These are phyloP conservation scores for Dendronephthya gigantea DNA, from an alignment of 64 coral and sea anemone species.

Conservation along the genomic window DNA sequence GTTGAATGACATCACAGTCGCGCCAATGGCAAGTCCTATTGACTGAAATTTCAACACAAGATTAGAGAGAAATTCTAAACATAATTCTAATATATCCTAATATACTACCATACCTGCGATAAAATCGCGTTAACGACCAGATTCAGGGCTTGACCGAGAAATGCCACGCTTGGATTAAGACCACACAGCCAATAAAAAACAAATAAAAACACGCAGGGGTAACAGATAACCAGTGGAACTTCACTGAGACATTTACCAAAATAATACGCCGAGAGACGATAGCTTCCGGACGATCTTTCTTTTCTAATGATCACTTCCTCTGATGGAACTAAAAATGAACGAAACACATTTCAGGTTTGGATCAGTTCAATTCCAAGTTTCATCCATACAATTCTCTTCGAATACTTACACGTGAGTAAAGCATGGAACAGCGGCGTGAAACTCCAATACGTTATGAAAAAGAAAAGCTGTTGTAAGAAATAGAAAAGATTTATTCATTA, in stretches of 20 bases:
- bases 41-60: constrained; percentile 29
- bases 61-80: not conserved
- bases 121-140: constrained; percentile 41
- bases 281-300: constrained; percentile 72
- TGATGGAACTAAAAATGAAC: constrained; percentile 50
- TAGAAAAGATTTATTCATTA: not conserved
- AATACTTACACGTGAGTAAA: constrained; percentile 58
- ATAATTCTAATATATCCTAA: too few relatives aligned
- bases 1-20: constrained; percentile 76
- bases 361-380: too few relatives aligned
- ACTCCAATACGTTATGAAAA: constrained; percentile 44
- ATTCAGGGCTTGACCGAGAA: constrained; percentile 33
- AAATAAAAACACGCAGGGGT: constrained; percentile 43
- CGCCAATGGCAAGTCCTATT: constrained; percentile 70
- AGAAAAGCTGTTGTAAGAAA: constrained; percentile 38
- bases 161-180: constrained; percentile 63
- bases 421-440: constrained; percentile 46
- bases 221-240: constrained; percentile 60
- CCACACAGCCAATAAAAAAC: constrained; percentile 70
- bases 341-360: not conserved
- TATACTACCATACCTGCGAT: constrained; percentile 49
- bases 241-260: constrained; percentile 73
- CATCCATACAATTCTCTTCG: not conserved
- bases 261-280: constrained; percentile 88
- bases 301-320: constrained; percentile 74